Percentiles rank a stretch among this genome's conserved stretches.
phyloP scores from a whole-genome alignment of 2,888 invertebrate genomes.

The Plagiodera versicolora region DNA sequence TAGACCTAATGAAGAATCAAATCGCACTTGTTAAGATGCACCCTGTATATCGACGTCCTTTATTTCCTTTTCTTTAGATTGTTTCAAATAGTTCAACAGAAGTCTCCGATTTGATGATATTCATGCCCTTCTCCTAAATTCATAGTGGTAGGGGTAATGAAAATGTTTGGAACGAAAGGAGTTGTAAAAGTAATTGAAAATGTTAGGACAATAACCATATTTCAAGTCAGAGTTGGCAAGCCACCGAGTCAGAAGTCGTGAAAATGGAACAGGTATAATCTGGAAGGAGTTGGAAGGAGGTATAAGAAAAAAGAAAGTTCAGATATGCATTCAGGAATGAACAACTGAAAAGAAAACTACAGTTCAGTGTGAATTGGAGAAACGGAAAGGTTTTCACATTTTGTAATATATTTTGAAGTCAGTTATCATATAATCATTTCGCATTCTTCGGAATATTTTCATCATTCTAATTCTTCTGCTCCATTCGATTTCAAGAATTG shows the following conservation, averaged over 20 bases:
- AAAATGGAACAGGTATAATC: constrained; percentile 13
- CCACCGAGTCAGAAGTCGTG: constrained; percentile 12
- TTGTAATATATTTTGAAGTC: too few species aligned
- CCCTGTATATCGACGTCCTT: too few species aligned
- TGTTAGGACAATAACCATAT: constrained; percentile 49
- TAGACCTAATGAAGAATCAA: too few species aligned
- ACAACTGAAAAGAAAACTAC: background rate
- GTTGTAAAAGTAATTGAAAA: constrained; percentile 46
- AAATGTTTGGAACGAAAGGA: constrained; percentile 34
- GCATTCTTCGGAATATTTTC: too few species aligned
- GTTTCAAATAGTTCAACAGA: background rate
- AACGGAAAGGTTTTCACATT: too few species aligned
- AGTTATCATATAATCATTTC: too few species aligned
- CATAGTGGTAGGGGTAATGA: constrained; percentile 10
- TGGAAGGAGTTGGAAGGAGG: constrained; percentile 9
- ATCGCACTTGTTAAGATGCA: too few species aligned
- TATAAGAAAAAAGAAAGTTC: background rate
- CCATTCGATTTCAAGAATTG: too few species aligned
- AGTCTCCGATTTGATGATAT: background rate
- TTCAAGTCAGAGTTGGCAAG: constrained; percentile 36
- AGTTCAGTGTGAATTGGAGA: too few species aligned
- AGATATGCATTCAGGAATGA: background rate
- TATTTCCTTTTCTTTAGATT: background rate
- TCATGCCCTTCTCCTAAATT: background rate
- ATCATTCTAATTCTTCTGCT: too few species aligned